Conservation (phyloP, 2,113 vertebrate species). For the Toxostoma redivivum region DNA sequence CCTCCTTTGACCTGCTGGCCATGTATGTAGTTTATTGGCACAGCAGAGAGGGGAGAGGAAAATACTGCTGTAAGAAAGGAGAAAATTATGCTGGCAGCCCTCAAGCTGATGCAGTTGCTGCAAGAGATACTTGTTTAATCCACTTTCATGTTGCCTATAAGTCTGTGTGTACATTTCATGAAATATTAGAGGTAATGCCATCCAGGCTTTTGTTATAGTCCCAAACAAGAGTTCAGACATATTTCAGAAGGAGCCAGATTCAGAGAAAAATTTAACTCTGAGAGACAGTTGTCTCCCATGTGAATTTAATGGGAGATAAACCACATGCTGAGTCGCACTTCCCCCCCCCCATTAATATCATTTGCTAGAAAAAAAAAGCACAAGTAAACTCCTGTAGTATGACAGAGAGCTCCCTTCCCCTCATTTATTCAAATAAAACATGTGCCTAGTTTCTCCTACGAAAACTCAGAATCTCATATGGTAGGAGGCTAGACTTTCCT, state of each 20-base stretch:
- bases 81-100: accelerated
- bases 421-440: neutral
- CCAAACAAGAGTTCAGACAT: neutral
- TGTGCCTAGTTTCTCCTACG: neutral
- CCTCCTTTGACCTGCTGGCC: neutral
- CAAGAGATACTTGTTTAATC: neutral
- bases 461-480: neutral
- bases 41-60: neutral
- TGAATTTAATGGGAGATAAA: neutral
- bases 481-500: neutral
- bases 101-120: neutral
- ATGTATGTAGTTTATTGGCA: neutral
- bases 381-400: neutral
- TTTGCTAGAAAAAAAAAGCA: neutral
- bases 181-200: neutral
- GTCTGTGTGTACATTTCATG: neutral
- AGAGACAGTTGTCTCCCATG: neutral
- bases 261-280: neutral
- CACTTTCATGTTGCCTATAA: accelerated
- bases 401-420: neutral
- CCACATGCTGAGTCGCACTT: neutral
- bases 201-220: neutral
- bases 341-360: accelerated
- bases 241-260: neutral
- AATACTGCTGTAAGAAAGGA: neutral